Evolutionary conservation across 2,797 vertebrate genomes (phyloP).

Genomic region (Bufotes viridis): DNA sequence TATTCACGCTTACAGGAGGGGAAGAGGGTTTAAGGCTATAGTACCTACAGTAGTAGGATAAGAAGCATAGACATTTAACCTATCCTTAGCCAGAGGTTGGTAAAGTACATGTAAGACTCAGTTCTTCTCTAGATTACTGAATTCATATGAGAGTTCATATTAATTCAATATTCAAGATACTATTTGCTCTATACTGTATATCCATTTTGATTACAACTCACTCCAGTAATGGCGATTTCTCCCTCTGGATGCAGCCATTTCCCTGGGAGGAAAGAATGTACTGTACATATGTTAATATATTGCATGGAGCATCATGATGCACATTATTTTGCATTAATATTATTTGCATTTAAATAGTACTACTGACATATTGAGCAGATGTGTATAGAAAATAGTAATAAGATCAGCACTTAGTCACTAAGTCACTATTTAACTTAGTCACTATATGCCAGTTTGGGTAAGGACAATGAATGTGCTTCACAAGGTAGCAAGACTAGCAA

Average conservation of each 20-base stretch:
- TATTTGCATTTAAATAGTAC: conserved; percentile 6
- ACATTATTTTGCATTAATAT: not conserved
- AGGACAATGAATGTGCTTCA: not conserved
- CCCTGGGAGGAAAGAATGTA: not conserved
- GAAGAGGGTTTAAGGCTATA: conserved; percentile 33
- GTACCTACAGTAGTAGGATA: conserved; percentile 23
- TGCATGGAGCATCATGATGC: not conserved
- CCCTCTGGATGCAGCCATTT: not conserved
- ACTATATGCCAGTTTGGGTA: not conserved
- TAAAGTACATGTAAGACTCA: not conserved
- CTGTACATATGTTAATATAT: conserved; percentile 2
- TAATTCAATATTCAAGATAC: conserved; percentile 27
- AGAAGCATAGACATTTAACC: conserved; percentile 14
- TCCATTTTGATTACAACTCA: conserved; percentile 27
- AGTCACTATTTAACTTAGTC: not conserved
- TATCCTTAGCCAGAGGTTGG: not conserved
- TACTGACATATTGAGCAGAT: not conserved
- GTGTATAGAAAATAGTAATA: not conserved
- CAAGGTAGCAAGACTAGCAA: not conserved
- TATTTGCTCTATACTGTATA: conserved; percentile 6
- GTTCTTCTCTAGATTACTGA: not conserved
- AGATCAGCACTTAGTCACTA: not conserved
- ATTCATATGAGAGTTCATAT: not conserved
- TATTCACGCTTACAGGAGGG: conserved; percentile 24
- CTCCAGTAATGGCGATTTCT: conserved; percentile 17